Evolutionary conservation across 2,797 vertebrate genomes (phyloP), one percentile per base, ranked within the genome.

Genomic region (Semotilus atromaculatus): DNA sequence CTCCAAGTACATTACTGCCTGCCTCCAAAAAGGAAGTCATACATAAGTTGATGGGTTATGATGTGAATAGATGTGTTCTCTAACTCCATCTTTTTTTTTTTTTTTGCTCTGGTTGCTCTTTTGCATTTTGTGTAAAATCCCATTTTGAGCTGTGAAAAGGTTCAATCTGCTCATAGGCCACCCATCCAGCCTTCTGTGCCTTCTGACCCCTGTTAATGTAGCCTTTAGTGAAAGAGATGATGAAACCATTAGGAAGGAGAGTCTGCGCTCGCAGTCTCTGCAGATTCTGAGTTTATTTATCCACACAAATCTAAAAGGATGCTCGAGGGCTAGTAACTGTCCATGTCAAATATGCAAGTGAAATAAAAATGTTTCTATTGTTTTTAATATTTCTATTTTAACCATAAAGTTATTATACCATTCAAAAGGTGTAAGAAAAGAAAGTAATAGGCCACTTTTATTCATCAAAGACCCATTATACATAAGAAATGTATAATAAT

Each of bases 1-100:
- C 87, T 88, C 87, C 36, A 85, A 89, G 89, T 86, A 91, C 8
- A 85, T 86, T 43, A 82, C 88, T 89, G 85, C 85, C 86, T 92
- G 91, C 81, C 88, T 90, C 80, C 31, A 86, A 68, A 89, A 86
- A 78, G 79, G 82, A 90, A 91, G 89, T 81, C 89, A 89, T 85
- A 89, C 89, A 89, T 89, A 90, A 91, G 86, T 62, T 81, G 82
- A 60, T 81, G 40, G 71, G 88, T 70, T 85, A 87, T 87, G 82
- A 89, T 90, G 88, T 87, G 87, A 90, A 90, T 86, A 85, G 84
- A 90, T 87, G 89, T 87, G 84, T 89, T 89, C 71, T 58, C 71
- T 58, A 74, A 60, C 70, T 1, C 82, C 67, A 82, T 91, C 86
- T 88, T 26, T 23, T 81, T 84, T 85, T 86, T 85, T 60, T 23